A percentile compares a stretch with the other conserved stretches of the same genome.
phyloP scores from a whole-genome alignment of 2,797 vertebrate genomes.

The Chloroceryle inda region DNA sequence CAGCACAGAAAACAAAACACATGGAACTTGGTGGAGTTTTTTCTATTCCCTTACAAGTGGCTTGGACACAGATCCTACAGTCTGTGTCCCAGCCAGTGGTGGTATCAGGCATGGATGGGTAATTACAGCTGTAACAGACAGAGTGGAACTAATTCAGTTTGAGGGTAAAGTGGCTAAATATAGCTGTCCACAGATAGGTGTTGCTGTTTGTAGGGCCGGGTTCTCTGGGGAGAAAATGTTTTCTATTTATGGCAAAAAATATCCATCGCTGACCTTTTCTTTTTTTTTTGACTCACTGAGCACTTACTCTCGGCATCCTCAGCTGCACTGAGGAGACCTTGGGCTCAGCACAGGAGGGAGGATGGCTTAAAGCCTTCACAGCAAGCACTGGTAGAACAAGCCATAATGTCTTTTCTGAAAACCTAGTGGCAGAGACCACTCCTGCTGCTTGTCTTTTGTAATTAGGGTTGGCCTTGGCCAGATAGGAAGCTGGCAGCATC shows the following conservation, averaged over 20 bases:
- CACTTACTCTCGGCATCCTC: not conserved
- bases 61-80: not conserved
- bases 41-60: not conserved
- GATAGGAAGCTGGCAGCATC: not conserved
- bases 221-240: not conserved
- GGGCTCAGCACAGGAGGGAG: not conserved
- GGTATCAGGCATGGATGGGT: not conserved
- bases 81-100: not conserved
- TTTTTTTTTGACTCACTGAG: not conserved
- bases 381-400: not conserved
- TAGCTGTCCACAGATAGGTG: not conserved
- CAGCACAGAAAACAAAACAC: not conserved
- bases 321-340: not conserved
- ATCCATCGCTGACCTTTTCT: not conserved
- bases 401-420: not conserved
- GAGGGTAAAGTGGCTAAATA: not conserved
- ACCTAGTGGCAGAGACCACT: not conserved
- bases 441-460: not conserved
- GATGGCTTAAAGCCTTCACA: not conserved
- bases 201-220: not conserved
- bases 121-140: not conserved
- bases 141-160: not conserved
- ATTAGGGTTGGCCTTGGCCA: not conserved
- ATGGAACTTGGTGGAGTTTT: not conserved
- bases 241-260: not conserved